phyloP scores from a whole-genome alignment of 2,113 vertebrate genomes.

The Oreochromis aureus region DNA sequence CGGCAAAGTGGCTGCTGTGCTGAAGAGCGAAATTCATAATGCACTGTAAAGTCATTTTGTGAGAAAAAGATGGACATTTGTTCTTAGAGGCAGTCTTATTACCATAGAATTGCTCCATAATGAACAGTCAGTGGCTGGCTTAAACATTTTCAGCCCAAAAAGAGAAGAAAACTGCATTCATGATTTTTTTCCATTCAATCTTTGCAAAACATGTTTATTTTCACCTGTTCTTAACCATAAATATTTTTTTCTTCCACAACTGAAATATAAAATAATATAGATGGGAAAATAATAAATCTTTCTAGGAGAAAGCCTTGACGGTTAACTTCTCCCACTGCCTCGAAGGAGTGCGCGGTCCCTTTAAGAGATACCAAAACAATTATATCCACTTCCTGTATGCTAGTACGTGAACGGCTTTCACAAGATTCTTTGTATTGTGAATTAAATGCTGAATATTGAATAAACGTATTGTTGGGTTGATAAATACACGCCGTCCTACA shows the following conservation, averaged over 20 bases:
- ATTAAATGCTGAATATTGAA: not conserved
- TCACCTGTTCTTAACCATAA: not conserved
- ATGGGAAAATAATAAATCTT: not conserved
- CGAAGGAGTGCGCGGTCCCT: slow-evolving; percentile 22
- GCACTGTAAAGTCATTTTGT: not conserved
- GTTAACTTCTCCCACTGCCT: not conserved
- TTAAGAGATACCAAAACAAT: slow-evolving; percentile 44
- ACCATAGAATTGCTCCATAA: not conserved
- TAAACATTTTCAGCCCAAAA: not conserved
- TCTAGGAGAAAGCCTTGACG: not conserved
- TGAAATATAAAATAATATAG: not conserved
- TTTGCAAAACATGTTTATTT: not conserved
- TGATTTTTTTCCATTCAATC: not conserved
- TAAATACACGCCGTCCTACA: not conserved
- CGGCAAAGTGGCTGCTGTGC: not conserved
- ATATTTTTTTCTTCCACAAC: not conserved
- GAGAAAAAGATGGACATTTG: not conserved
- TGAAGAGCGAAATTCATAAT: not conserved
- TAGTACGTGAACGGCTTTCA: not conserved
- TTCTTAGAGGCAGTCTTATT: not conserved
- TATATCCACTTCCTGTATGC: slow-evolving; percentile 13
- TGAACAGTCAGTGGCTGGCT: not conserved
- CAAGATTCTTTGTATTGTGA: not conserved
- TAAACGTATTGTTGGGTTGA: not conserved
- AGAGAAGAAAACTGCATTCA: not conserved